phyloP scores from a whole-genome alignment of 2,888 invertebrate species.

The Chymomyza amoena region DNA sequence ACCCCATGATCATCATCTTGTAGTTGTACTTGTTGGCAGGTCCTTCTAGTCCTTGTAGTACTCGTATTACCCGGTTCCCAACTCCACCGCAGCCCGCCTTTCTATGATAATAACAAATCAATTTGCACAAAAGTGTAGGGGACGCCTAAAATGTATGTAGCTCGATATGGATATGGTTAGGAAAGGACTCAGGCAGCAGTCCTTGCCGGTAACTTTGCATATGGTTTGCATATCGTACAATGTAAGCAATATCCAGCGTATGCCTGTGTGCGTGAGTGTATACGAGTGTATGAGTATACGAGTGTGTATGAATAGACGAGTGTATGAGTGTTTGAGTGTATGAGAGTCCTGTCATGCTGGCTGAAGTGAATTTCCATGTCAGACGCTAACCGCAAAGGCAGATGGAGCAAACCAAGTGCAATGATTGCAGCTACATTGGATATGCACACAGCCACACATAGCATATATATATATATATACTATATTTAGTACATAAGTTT shows the following conservation, averaged over 20 bases:
- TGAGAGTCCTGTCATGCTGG: neutral
- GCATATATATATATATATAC: neutral
- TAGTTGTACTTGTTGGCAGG: constrained; percentile 1
- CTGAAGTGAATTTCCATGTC: neutral
- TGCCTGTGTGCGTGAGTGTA: neutral
- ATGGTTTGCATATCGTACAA: constrained; percentile 61
- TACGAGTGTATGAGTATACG: neutral
- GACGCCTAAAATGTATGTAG: constrained; percentile 32
- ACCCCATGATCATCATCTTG: neutral
- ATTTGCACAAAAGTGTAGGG: constrained; percentile 64
- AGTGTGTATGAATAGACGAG: neutral
- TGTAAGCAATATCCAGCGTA: neutral
- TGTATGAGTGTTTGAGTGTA: constrained; percentile 12
- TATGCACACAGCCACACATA: neutral
- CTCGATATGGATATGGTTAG: constrained; percentile 33
- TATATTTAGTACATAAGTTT: neutral
- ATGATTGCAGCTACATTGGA: neutral
- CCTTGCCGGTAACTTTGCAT: constrained; percentile 56
- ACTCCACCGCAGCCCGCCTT: neutral
- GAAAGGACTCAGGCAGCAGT: constrained; percentile 13
- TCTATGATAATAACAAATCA: constrained; percentile 60
- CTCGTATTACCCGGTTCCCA: neutral
- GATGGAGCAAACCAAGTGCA: neutral
- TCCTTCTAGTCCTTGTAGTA: neutral
- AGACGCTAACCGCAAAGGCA: neutral